phyloP scores from a whole-genome alignment of 2,113 vertebrate species.

The Fulmarus glacialis region DNA sequence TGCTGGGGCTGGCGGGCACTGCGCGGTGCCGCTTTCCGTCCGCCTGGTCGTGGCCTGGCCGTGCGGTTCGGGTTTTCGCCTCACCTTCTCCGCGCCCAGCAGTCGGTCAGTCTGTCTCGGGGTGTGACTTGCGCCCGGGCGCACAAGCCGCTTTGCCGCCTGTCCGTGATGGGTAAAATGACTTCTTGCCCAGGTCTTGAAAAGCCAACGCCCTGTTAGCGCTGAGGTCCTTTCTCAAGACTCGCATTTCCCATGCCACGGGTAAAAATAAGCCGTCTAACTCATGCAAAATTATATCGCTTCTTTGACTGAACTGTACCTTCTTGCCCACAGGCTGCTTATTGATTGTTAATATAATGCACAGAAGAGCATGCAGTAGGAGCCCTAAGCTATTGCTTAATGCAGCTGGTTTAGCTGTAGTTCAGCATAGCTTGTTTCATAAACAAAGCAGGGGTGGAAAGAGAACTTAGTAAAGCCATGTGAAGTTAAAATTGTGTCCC shows the following conservation, averaged over 20 bases:
- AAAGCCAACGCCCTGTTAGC: background rate
- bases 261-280: background rate
- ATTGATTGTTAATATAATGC: accelerated
- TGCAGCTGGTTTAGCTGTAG: background rate
- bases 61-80: no score
- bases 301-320: background rate
- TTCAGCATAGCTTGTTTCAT: background rate
- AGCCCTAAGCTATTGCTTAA: accelerated
- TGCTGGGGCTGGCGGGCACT: accelerated
- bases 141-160: background rate
- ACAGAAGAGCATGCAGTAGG: no score
- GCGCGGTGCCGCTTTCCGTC: accelerated
- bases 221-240: background rate
- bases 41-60: background rate
- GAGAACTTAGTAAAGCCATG: background rate
- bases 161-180: background rate
- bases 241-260: accelerated
- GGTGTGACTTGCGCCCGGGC: background rate
- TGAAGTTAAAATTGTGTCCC: background rate
- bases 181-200: background rate
- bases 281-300: accelerated
- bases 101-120: no score
- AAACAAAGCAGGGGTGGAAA: background rate
- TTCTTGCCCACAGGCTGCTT: accelerated
- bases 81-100: background rate